phyloP scores from a whole-genome alignment of 2,888 invertebrate species.

The Hydropsyche betteni region DNA sequence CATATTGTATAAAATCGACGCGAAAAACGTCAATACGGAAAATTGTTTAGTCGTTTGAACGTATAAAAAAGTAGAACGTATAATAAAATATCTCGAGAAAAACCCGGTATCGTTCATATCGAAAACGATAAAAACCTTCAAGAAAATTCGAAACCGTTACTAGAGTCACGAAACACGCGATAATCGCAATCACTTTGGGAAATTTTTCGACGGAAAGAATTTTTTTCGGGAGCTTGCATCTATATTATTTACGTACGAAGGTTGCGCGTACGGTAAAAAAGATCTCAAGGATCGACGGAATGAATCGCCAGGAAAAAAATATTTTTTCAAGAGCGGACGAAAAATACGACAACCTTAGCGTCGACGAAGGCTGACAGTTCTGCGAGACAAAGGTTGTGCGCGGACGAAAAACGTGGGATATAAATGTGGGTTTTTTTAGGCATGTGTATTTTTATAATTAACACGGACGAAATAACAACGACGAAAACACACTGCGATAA shows the following conservation, averaged over 20 bases:
- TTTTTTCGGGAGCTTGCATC: neutral
- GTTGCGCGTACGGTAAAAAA: neutral
- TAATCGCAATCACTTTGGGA: too few species aligned
- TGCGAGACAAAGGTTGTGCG: conserved; percentile 5
- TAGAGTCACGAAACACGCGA: too few species aligned
- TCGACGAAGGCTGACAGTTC: conserved; percentile 12
- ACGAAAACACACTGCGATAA: neutral
- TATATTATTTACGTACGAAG: conserved; percentile 7
- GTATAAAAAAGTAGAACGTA: too few species aligned
- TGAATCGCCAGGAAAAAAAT: neutral
- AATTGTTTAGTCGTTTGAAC: too few species aligned
- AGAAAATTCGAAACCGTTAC: too few species aligned
- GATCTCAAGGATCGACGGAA: conserved; percentile 4
- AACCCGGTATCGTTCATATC: too few species aligned
- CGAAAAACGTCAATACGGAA: too few species aligned
- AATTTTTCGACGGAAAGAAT: neutral
- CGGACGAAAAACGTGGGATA: conserved; percentile 6
- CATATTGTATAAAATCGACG: too few species aligned
- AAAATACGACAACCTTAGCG: conserved; percentile 3
- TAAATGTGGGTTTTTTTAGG: conserved; percentile 2
- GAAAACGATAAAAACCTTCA: too few species aligned
- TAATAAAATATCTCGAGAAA: too few species aligned
- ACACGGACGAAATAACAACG: neutral
- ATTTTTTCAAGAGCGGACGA: neutral
- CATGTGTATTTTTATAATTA: neutral